Percentiles rank a stretch among this genome's conserved stretches.
Conservation (phyloP, 2,797 vertebrate species). For the Sparidentex hasta region DNA sequence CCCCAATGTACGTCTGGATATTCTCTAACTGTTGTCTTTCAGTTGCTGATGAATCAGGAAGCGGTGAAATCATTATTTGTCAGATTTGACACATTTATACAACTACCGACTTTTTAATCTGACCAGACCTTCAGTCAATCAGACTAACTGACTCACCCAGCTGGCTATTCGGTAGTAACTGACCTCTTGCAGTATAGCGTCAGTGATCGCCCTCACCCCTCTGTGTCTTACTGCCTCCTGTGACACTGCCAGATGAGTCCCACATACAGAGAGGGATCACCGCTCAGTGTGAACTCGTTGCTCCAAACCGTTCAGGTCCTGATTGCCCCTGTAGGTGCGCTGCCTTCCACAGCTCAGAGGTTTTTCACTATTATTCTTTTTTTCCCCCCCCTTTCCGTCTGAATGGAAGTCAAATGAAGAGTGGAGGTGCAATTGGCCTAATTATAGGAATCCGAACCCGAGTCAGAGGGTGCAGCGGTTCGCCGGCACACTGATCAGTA, state of each 20-base stretch:
- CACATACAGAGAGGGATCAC: conserved; percentile 4
- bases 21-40: no score
- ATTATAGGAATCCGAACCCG: conserved; percentile 68
- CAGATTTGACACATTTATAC: no score
- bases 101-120: neutral
- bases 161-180: conserved; percentile 2
- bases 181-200: neutral
- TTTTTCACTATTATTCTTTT: neutral
- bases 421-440: conserved; percentile 60
- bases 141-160: neutral
- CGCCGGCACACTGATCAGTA: conserved; percentile 46
- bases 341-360: conserved; percentile 45
- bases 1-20: no score
- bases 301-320: conserved; percentile 32
- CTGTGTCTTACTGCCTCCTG: conserved; percentile 15
- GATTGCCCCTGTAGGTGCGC: conserved; percentile 43
- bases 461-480: conserved; percentile 32
- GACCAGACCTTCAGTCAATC: neutral
- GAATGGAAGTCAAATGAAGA: conserved; percentile 63
- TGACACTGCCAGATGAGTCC: conserved; percentile 18
- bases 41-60: no score
- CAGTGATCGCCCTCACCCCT: conserved; percentile 23
- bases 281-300: conserved; percentile 24
- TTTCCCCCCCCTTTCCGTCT: conserved; percentile 24
- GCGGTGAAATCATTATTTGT: no score